These are phyloP conservation scores for Gobiocypris rarus DNA, from an alignment of 2,113 vertebrate genomes.

Conservation along the genomic window DNA sequence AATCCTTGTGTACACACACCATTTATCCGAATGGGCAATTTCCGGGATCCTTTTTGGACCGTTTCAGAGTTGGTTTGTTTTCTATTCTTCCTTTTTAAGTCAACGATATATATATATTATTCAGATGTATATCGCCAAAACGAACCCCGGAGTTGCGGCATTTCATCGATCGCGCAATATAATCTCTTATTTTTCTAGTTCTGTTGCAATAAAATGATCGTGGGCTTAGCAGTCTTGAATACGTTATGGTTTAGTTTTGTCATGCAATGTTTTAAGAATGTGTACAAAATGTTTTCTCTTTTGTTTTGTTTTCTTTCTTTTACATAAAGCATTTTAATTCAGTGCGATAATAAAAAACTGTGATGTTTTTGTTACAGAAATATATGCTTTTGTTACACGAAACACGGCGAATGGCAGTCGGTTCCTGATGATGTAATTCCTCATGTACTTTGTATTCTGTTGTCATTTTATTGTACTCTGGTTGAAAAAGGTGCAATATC, in stretches of 20 bases:
- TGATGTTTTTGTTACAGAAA: constrained; percentile 65
- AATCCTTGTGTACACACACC: constrained; percentile 85
- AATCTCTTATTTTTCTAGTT: constrained; percentile 85
- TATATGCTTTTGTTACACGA: constrained; percentile 76
- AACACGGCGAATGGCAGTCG: too few relatives aligned
- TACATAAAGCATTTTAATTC: constrained; percentile 76
- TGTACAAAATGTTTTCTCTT: constrained; percentile 67
- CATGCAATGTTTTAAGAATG: constrained; percentile 77
- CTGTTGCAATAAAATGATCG: constrained; percentile 85
- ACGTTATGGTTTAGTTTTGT: constrained; percentile 67
- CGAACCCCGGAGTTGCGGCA: constrained; percentile 85
- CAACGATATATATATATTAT: constrained; percentile 56
- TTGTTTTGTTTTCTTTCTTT: constrained; percentile 65
- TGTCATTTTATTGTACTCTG: constrained; percentile 82
- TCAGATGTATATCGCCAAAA: constrained; percentile 74
- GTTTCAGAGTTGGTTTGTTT: constrained; percentile 61
- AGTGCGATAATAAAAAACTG: constrained; percentile 79
- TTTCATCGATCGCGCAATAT: constrained; percentile 86
- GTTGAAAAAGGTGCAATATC: constrained; percentile 84
- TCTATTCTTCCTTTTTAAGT: constrained; percentile 79
- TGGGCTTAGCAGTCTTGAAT: constrained; percentile 98
- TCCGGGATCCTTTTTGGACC: constrained; percentile 80
- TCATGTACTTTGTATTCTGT: constrained; percentile 80
- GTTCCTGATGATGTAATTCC: constrained; percentile 76
- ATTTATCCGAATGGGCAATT: constrained; percentile 80